Base-by-base conservation (phyloP, 2,113 vertebrate species). In the Dinomys branickii region DNA sequence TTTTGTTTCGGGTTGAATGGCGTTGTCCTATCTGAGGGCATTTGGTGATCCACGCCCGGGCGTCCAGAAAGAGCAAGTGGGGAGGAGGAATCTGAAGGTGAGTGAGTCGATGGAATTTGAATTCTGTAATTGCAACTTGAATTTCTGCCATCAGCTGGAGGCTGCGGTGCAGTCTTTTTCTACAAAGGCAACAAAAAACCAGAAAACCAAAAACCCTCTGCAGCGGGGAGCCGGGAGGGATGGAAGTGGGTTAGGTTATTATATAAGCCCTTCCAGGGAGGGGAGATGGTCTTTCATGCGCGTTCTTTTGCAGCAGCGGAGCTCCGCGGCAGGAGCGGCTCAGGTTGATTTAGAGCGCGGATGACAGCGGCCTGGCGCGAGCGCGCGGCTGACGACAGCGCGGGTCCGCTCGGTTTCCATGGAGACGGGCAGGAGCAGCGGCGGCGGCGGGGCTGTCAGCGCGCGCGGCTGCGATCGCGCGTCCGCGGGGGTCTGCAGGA, bases 331-430 rank as follows among this genome's bases (percentile, higher is more conserved):
- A 65, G 85, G 96, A 86, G 97, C 61, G 90, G 98, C 97, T 95
- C 98, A 92, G 98, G 97, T 97, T 98, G 98, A 85, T 97, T 97
- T 97, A 96, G 97, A 98, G 97, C 44, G 47, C 96, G 98, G 99
- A 98, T 98, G 99, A 98, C 98, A 98, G 99, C 94, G 97, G 99
- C 97, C 98, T 98, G 99, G 99, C 99, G 98, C 98, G 96, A 98
- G 99, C 98, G 99, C 99, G 98, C 97, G 98, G 98, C 99, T 99
- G 99, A 99, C 99, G 99, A 99, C 99, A 99, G 99, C 99, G 94
- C 99, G 99, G 99, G 97, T 98, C 98, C 92, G 98, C 99, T 82
- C 98, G 98, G 99, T 99, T 99, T 98, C 99, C 98, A 99, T 99
- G 99, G 99, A 97, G 99, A 99, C 99, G 98, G 86, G 98, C 98